Evolutionary conservation across 2,113 vertebrate species (phyloP).

Genomic region (Nothoprocta perdicaria): DNA sequence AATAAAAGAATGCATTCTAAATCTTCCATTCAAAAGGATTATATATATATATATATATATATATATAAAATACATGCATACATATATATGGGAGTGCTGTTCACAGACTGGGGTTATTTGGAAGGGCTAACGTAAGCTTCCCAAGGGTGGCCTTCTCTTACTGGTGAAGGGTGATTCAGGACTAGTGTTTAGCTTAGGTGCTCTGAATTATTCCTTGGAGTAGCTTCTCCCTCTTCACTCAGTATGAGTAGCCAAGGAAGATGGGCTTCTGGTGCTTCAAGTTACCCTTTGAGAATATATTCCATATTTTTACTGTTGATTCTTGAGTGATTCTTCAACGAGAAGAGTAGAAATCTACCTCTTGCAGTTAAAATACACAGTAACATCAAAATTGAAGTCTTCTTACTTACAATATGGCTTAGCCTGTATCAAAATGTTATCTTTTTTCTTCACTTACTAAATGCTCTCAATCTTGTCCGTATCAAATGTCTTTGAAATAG

Average conservation of each 20-base stretch:
- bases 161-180: constrained; percentile 30
- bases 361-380: constrained; percentile 18
- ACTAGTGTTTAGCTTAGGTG: constrained; percentile 17
- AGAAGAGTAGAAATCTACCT: neutral
- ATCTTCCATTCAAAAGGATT: neutral
- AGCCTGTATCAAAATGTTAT: neutral
- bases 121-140: neutral
- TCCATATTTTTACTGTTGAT: neutral
- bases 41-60: neutral
- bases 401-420: neutral
- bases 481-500: neutral
- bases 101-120: neutral
- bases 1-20: constrained; percentile 29
- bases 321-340: constrained; percentile 38
- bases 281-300: constrained; percentile 31
- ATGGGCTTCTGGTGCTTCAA: constrained; percentile 25
- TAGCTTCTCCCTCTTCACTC: constrained; percentile 35
- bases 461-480: neutral
- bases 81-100: neutral
- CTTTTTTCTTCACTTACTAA: neutral
- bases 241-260: constrained; percentile 36
- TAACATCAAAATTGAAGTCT: neutral
- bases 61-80: neutral
- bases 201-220: constrained; percentile 31
- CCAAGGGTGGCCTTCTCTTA: neutral